Evolutionary conservation across 2,888 invertebrate species (phyloP).

Genomic region (Volucella zonaria): DNA sequence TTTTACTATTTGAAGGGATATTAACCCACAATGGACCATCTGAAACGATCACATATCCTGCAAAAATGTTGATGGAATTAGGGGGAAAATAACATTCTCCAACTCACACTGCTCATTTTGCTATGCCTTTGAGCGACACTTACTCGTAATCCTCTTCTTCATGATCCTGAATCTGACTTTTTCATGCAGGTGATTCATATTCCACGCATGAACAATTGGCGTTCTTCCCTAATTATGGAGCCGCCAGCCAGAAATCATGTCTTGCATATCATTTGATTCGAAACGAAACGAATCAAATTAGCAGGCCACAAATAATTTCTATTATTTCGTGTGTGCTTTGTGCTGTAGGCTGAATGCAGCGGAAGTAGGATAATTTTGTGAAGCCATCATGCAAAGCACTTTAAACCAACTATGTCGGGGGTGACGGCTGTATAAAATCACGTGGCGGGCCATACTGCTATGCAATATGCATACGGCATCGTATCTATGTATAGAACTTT

Average conservation of each 20-base stretch:
- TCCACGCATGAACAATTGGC: slow-evolving; percentile 27
- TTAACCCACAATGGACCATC: too few relatives aligned
- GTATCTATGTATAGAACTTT: too few relatives aligned
- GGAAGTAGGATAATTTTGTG: slow-evolving; percentile 43
- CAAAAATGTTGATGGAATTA: too few relatives aligned
- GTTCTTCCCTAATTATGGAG: slow-evolving; percentile 7
- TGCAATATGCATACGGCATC: too few relatives aligned
- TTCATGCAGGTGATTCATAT: not conserved
- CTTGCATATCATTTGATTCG: slow-evolving; percentile 6
- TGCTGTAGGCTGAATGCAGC: not conserved
- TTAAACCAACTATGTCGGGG: not conserved
- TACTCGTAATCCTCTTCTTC: too few relatives aligned
- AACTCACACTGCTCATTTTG: too few relatives aligned
- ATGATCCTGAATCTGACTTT: not conserved
- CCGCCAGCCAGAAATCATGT: not conserved
- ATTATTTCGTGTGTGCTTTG: slow-evolving; percentile 20
- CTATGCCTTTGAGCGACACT: too few relatives aligned
- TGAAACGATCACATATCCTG: too few relatives aligned
- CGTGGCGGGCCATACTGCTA: too few relatives aligned
- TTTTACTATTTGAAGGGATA: too few relatives aligned
- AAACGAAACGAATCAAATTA: slow-evolving; percentile 42
- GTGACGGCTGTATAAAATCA: too few relatives aligned
- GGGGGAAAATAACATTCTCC: too few relatives aligned
- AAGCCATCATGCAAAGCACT: slow-evolving; percentile 42
- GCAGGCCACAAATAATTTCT: slow-evolving; percentile 27